phyloP scores from a whole-genome alignment of 2,797 vertebrate genomes.

The Phataginus tricuspis region DNA sequence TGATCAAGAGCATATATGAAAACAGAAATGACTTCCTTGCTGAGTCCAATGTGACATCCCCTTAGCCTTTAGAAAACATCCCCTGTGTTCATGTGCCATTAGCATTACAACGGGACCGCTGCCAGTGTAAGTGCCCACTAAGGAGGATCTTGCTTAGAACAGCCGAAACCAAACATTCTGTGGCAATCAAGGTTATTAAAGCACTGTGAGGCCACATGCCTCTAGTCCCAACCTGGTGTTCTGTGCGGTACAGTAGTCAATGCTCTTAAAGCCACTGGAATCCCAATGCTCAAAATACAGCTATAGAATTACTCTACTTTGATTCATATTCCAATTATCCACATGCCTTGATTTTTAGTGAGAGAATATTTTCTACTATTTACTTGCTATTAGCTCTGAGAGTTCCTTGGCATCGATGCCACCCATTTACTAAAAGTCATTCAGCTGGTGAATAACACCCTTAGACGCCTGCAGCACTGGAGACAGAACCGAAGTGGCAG shows the following conservation, averaged over 20 bases:
- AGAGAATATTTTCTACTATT: background rate
- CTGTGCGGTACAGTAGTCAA: background rate
- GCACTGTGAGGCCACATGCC: background rate
- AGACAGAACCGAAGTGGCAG: background rate
- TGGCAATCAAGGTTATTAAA: background rate
- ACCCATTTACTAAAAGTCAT: background rate
- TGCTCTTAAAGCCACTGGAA: slow-evolving; percentile 7
- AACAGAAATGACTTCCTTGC: slow-evolving; percentile 71
- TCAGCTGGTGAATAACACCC: background rate
- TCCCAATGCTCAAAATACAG: background rate
- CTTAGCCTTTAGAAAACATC: slow-evolving; percentile 62
- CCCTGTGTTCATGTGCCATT: background rate
- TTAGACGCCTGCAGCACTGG: background rate
- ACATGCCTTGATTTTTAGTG: background rate
- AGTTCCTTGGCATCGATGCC: background rate
- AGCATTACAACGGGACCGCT: slow-evolving; percentile 15
- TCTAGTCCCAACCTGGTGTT: background rate
- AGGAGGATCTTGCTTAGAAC: background rate
- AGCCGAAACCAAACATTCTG: background rate
- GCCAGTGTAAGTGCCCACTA: background rate
- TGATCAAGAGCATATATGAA: slow-evolving; percentile 71
- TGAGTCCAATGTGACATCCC: slow-evolving; percentile 22
- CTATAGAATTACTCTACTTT: background rate
- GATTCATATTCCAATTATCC: background rate
- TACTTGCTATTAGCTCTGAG: background rate